These are phyloP conservation scores for Folsomia manolachei DNA, from an alignment of 2,888 invertebrate genomes.

Conservation along the genomic window DNA sequence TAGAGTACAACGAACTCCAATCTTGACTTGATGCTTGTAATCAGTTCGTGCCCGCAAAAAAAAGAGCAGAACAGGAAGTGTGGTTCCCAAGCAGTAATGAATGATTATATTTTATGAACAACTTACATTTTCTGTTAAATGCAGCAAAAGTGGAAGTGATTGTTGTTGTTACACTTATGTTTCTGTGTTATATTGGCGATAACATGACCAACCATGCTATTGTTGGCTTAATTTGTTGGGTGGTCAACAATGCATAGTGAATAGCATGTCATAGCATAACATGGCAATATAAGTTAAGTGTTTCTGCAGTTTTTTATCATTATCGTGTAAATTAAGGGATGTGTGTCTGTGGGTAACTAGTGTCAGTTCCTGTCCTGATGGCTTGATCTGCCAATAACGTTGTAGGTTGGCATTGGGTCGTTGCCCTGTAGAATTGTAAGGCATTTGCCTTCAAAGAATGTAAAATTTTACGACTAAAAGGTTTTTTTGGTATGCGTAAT, in stretches of 20 bases:
- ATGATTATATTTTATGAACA: not conserved
- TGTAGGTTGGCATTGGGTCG: not conserved
- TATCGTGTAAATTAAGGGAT: slow-evolving; percentile 3
- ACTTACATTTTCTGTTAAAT: too few species aligned
- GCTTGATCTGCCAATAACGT: not conserved
- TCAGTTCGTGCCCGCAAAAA: too few species aligned
- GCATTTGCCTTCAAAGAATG: not conserved
- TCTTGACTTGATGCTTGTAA: not conserved
- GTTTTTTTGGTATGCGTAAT: not conserved
- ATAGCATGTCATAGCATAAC: not conserved
- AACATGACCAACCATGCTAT: not conserved
- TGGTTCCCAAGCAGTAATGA: not conserved
- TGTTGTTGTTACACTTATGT: not conserved
- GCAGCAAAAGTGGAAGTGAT: not conserved
- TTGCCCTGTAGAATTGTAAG: not conserved
- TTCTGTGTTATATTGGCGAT: not conserved
- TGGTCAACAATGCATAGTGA: not conserved
- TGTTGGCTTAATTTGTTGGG: not conserved
- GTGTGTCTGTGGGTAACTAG: slow-evolving; percentile 13
- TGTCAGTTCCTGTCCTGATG: slow-evolving; percentile 5
- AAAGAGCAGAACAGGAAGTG: not conserved
- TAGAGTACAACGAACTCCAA: not conserved
- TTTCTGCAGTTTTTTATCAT: not conserved
- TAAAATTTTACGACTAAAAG: not conserved
- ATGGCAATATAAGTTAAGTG: too few species aligned